Base-by-base conservation (phyloP, 2,888 invertebrate genomes). In the Drosophila anceps region DNA sequence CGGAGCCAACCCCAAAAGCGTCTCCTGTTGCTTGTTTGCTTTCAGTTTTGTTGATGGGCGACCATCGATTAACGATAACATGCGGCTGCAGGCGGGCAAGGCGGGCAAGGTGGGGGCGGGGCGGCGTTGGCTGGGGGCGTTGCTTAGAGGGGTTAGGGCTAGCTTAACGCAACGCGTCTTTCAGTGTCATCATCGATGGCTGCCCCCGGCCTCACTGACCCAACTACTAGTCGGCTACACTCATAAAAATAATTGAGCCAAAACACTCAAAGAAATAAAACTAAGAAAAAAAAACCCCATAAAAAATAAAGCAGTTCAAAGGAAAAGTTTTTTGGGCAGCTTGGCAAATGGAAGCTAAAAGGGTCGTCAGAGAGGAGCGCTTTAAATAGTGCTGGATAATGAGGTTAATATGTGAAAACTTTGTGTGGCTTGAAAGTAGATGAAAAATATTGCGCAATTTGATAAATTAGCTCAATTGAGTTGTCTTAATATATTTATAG, bases 31-130 rank as follows among this genome's bases (percentile, higher is more conserved):
- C 84, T 86, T 82, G 81, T 81, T 85, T 87, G 81, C 81, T 77
- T 84, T 76, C 43, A 84, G 84, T 69, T 68, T 69, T 60, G 74
- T 79, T 77, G 87, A 87, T 85, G 88, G 82, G 76, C 69, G 77
- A 67, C 85, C 86, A 87, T 87, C 88, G 86, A 87, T 87, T 87
- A 82, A 88, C 82, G 86, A 88, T 86, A 86, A 82, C 83, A 78
- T 69, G 72, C 62, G 60, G 43, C 37, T n/a, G n/a, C n/a, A n/a
- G n/a, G n/a, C n/a, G n/a, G 9, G 9, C 41, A 27, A 15, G 20
- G 41, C 27, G 10, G 41, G 20, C n/a, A n/a, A n/a, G 29, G 27
- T 8, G 29, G 31, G 15, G n/a, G 43, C 1, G 24, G 24, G 2
- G 24, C 24, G 24, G 4, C 24, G 24, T 24, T 24, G 4, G 24